Conservation (phyloP, 2,113 vertebrate species). For the Hippopotamus amphibius region DNA sequence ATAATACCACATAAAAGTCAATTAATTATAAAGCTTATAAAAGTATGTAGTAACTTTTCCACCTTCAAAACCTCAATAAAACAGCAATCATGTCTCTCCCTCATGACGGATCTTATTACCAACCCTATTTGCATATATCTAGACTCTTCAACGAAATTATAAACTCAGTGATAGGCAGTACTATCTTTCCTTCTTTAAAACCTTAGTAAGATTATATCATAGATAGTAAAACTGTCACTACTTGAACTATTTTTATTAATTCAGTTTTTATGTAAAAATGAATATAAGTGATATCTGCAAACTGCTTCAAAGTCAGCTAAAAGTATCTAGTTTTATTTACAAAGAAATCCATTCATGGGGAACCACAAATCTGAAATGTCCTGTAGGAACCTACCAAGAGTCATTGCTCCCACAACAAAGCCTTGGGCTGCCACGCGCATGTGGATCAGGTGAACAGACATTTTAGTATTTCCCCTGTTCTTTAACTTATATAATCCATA, state of each 20-base stretch:
- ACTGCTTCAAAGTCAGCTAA: neutral
- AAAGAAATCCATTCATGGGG: neutral
- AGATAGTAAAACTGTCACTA: neutral
- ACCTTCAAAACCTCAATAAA: constrained; percentile 15
- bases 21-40: neutral
- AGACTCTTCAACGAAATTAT: neutral
- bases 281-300: constrained; percentile 20
- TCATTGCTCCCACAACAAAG: constrained; percentile 96
- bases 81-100: neutral
- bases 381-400: constrained; percentile 87
- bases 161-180: neutral
- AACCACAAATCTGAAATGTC: neutral
- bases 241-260: neutral
- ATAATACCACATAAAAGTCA: neutral
- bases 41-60: neutral
- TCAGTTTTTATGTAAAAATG: constrained; percentile 37
- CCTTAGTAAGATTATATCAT: neutral
- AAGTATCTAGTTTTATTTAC: neutral
- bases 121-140: neutral
- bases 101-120: neutral
- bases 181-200: neutral
- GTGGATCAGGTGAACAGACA: constrained; percentile 97
- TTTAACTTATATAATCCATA: constrained; percentile 93
- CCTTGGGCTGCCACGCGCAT: constrained; percentile 97
- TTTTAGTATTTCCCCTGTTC: constrained; percentile 91